These are phyloP conservation scores for Phenganax stokvisi DNA, from an alignment of 92 coral and sea anemone genomes.

Conservation along the genomic window DNA sequence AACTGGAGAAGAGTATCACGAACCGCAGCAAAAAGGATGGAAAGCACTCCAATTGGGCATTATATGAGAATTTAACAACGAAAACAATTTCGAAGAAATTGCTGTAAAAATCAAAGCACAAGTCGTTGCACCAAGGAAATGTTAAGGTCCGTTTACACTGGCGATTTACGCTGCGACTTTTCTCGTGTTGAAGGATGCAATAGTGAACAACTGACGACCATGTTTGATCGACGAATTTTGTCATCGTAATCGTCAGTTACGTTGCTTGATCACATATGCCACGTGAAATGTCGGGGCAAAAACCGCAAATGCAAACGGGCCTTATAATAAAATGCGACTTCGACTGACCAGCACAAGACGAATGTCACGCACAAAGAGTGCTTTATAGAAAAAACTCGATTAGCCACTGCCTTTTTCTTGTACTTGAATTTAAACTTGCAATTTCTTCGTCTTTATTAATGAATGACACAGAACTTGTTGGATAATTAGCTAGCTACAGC, in stretches of 20 bases:
- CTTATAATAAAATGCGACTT: background rate
- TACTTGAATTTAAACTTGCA: background rate
- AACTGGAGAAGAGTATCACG: background rate
- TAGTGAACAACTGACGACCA: too few species aligned
- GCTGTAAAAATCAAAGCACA: background rate
- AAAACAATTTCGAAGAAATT: background rate
- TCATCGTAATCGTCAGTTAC: too few species aligned
- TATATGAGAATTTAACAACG: background rate
- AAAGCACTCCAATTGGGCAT: too few species aligned
- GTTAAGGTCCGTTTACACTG: background rate
- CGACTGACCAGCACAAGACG: background rate
- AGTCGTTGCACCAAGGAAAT: background rate
- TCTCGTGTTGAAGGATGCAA: too few species aligned
- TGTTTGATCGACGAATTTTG: too few species aligned
- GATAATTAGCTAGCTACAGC: background rate
- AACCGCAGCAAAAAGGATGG: background rate
- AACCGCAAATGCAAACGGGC: background rate
- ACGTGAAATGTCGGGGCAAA: background rate
- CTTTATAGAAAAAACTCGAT: background rate
- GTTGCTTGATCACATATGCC: too few species aligned
- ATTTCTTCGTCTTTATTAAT: background rate
- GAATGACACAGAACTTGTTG: background rate
- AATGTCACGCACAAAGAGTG: background rate
- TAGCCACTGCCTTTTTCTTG: too few species aligned
- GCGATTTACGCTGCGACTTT: too few species aligned